These are phyloP conservation scores for Lophius piscatorius DNA, from an alignment of 2,113 vertebrate genomes.

Conservation along the genomic window DNA sequence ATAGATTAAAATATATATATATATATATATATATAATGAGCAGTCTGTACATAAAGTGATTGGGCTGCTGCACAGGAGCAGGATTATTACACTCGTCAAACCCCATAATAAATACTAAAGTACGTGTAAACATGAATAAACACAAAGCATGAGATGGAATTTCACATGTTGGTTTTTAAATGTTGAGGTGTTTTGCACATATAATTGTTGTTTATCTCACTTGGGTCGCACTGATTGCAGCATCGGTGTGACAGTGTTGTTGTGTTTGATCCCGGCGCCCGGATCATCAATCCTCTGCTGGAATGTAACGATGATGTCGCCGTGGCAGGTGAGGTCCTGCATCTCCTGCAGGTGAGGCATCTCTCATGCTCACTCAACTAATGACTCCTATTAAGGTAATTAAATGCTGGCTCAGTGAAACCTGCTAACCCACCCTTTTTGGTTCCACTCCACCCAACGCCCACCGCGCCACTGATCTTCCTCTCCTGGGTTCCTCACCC, in stretches of 20 bases:
- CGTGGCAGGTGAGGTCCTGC: slow-evolving; percentile 73
- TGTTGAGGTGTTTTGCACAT: too few relatives aligned
- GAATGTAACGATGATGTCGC: slow-evolving; percentile 57
- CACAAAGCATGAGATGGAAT: too few relatives aligned
- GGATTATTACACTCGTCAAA: too few relatives aligned
- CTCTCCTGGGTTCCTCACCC: slow-evolving; percentile 30
- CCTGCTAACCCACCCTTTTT: slow-evolving; percentile 22
- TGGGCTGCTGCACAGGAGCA: too few relatives aligned
- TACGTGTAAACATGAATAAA: too few relatives aligned
- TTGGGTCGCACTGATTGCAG: not conserved
- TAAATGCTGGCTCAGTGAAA: slow-evolving; percentile 74
- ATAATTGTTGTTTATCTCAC: not conserved
- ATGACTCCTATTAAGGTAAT: slow-evolving; percentile 80
- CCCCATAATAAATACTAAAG: too few relatives aligned
- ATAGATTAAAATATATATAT: too few relatives aligned
- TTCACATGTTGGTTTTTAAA: too few relatives aligned
- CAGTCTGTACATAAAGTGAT: too few relatives aligned
- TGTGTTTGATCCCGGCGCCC: slow-evolving; percentile 22
- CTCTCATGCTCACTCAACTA: slow-evolving; percentile 76
- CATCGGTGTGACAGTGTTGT: slow-evolving; percentile 18
- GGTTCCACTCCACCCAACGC: not conserved
- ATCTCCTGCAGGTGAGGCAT: slow-evolving; percentile 76
- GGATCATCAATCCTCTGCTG: slow-evolving; percentile 48
- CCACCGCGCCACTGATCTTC: not conserved
- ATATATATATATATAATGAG: too few relatives aligned